Conservation (phyloP, 2,888 invertebrate genomes). For the Empis stercorea region DNA sequence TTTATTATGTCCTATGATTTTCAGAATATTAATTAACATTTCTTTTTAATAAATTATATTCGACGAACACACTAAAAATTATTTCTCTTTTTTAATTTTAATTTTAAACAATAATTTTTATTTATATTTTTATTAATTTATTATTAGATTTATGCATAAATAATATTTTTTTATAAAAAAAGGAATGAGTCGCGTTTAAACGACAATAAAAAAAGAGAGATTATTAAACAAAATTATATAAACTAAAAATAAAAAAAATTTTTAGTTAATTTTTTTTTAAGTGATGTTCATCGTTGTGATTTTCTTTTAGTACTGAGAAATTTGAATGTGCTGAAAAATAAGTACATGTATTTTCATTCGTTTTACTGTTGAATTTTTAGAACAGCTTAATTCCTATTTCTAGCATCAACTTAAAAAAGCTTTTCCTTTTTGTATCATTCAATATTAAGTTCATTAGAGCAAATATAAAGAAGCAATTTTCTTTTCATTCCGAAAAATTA, state of each 20-base stretch:
- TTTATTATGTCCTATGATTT: too few species aligned
- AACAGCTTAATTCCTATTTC: too few species aligned
- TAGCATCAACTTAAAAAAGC: background rate
- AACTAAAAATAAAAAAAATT: conserved; percentile 6
- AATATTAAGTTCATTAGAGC: too few species aligned
- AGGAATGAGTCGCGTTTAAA: background rate
- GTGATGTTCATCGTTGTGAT: conserved; percentile 30
- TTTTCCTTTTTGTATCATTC: too few species aligned
- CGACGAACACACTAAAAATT: background rate
- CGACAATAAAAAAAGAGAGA: background rate
- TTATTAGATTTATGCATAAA: background rate
- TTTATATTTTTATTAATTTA: background rate
- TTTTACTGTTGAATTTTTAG: too few species aligned
- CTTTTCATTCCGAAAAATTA: too few species aligned
- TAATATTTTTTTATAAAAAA: background rate
- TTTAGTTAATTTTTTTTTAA: conserved; percentile 5
- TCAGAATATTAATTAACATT: too few species aligned
- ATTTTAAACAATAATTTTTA: too few species aligned
- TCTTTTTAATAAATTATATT: too few species aligned
- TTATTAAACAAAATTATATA: conserved; percentile 1
- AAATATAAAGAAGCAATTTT: too few species aligned
- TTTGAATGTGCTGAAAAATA: background rate
- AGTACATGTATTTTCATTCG: background rate
- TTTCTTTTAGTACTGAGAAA: conserved; percentile 32
- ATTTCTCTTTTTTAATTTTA: background rate